These are phyloP conservation scores for Porites cylindrica DNA, from an alignment of 92 coral and sea anemone genomes.

Conservation along the genomic window DNA sequence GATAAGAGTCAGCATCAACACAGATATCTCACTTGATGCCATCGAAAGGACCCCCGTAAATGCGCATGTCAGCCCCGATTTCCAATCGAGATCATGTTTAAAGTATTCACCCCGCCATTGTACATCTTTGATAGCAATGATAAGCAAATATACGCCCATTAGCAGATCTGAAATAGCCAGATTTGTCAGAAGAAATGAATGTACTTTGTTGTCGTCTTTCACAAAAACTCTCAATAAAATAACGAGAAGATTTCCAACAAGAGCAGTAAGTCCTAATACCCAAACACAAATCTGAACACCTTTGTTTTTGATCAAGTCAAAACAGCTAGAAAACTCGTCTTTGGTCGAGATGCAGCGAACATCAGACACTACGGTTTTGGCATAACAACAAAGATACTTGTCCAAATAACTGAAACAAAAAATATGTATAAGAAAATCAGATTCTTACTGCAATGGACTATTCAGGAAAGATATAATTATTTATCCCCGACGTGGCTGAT, in stretches of 20 bases:
- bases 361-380: conserved; percentile 61
- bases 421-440: too few species aligned
- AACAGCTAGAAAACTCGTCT: conserved; percentile 86
- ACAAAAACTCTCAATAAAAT: conserved; percentile 62
- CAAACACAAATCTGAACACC: conserved; percentile 72
- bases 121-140: conserved; percentile 80
- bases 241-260: conserved; percentile 82
- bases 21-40: conserved; percentile 90
- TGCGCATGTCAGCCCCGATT: conserved; percentile 77
- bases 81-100: conserved; percentile 83
- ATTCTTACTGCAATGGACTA: conserved; percentile 63
- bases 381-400: conserved; percentile 79
- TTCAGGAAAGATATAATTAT: conserved; percentile 48
- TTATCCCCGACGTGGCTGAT: too few species aligned
- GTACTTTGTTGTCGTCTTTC: conserved; percentile 80
- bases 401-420: conserved; percentile 28
- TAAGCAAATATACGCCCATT: conserved; percentile 86
- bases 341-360: conserved; percentile 73
- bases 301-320: conserved; percentile 87
- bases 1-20: conserved; percentile 76
- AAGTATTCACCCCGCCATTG: conserved; percentile 85
- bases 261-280: conserved; percentile 87
- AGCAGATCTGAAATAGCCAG: conserved; percentile 86
- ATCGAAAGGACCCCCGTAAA: conserved; percentile 84
- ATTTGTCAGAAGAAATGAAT: conserved; percentile 83